A percentile compares a stretch with the other conserved stretches of the same genome.
Conservation (phyloP, 2,113 vertebrate genomes). For the Tylochromis polylepis region DNA sequence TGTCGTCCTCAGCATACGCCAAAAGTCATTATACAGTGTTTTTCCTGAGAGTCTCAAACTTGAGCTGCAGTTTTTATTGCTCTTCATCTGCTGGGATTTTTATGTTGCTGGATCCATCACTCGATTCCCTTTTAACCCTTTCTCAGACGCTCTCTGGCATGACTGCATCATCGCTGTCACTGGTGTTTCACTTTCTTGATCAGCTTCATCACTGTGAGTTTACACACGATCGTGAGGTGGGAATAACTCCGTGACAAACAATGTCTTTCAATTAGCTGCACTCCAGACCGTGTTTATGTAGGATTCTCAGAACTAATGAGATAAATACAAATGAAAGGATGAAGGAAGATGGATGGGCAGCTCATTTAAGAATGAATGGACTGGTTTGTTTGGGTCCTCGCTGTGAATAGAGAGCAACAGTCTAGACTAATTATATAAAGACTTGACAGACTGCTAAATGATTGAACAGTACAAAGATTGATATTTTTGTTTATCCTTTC, state of each 20-base stretch:
- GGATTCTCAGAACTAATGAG: slow-evolving; percentile 44
- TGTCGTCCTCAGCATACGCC: neutral
- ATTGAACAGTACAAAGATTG: neutral
- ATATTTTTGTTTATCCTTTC: slow-evolving; percentile 16
- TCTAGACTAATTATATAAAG: slow-evolving; percentile 26
- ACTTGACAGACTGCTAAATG: neutral
- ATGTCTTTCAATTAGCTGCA: slow-evolving; percentile 45
- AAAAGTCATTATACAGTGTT: neutral
- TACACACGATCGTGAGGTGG: slow-evolving; percentile 13
- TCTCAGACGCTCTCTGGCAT: neutral
- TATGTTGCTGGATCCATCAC: slow-evolving; percentile 17
- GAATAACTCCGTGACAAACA: slow-evolving; percentile 23
- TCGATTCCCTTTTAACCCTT: neutral
- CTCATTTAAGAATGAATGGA: slow-evolving; percentile 39
- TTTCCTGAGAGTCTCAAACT: neutral
- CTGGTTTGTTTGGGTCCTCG: slow-evolving; percentile 11
- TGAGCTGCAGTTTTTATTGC: slow-evolving; percentile 44
- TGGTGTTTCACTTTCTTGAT: neutral
- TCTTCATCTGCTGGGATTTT: slow-evolving; percentile 1
- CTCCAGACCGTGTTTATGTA: slow-evolving; percentile 34
- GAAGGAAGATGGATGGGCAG: slow-evolving; percentile 6
- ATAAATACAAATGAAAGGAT: slow-evolving; percentile 38
- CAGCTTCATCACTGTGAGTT: slow-evolving; percentile 25
- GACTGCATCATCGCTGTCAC: neutral
- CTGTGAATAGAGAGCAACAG: neutral